These are phyloP conservation scores for Miniopterus natalensis DNA, from an alignment of 2,113 vertebrate species.

Conservation along the genomic window DNA sequence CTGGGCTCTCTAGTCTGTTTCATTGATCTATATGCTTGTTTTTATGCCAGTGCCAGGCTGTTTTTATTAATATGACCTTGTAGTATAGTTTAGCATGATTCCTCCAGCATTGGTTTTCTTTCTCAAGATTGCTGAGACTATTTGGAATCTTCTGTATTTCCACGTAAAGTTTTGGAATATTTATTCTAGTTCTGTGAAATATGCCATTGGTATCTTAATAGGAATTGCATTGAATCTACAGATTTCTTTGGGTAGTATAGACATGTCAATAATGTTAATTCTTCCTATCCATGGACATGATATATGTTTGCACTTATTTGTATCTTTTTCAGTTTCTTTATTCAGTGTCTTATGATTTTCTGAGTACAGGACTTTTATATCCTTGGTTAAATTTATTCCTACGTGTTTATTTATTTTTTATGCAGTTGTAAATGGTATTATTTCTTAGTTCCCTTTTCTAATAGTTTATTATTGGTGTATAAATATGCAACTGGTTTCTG, in stretches of 20 bases:
- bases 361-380: too few species aligned
- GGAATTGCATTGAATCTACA: neutral
- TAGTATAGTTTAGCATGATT: neutral
- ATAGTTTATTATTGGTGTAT: too few species aligned
- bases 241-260: neutral
- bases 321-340: neutral
- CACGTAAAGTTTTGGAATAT: neutral
- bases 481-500: too few species aligned
- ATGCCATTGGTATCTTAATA: neutral
- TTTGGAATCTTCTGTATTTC: neutral
- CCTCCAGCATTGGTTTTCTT: neutral
- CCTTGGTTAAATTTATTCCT: too few species aligned
- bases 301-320: neutral
- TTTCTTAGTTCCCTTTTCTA: neutral
- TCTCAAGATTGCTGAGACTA: neutral
- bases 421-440: too few species aligned
- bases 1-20: neutral
- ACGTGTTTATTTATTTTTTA: too few species aligned
- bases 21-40: neutral
- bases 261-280: neutral
- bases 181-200: neutral
- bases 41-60: neutral
- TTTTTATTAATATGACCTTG: neutral
- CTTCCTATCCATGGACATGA: neutral
- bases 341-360: too few species aligned